Base-by-base conservation (phyloP, 2,888 invertebrate genomes). In the Acrocyrtus sp. region DNA sequence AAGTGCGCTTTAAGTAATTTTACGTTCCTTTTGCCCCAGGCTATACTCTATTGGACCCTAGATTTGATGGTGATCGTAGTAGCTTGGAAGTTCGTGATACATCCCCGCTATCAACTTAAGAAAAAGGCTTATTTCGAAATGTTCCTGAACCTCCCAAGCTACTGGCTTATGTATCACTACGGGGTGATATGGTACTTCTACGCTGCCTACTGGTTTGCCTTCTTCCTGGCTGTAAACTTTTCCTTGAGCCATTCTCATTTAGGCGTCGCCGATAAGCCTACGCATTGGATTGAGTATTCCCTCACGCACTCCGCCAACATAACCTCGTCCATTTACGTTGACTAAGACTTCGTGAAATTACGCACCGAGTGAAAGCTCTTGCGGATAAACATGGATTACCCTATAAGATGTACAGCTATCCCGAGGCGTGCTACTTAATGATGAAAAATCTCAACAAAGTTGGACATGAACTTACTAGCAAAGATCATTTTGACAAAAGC, bases 241-340 rank as follows among this genome's bases (percentile, higher is more conserved):
- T 39, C 66, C 43, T 45, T 76, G 0, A 56, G 48, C 5, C 75
- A 74, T 17, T 48, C 75, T 1, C 69, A 74, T 27, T 29, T 78
- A n/a, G 68, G 63, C 0, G 69, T 78, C 6, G 45, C 74, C 0
- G 58, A 70, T 6, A 56, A 75, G 19, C 75, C 67, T 1, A 62
- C 58, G 2, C 78, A 75, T 43, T 78, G 78, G 78, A 61, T 75
- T 10, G 75, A 75, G 21, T 77, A 75, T 24, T 60, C 69, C 1
- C 34, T 68, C 1, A 48, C 53, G 5, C 75, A 75, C 39, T 75
- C 75, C 2, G 68, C 58, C n/a, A 56, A 77, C 51, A 56, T 77
- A 6, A n/a, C 58, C 47, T 63, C 74, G 10, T 68, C 68, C 0
- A 47, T 72, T 48, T 72, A 66, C 39, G 47, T 50, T 0, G 63